These are phyloP conservation scores for Tinea trinotella DNA, from an alignment of 2,888 invertebrate genomes.

Conservation along the genomic window DNA sequence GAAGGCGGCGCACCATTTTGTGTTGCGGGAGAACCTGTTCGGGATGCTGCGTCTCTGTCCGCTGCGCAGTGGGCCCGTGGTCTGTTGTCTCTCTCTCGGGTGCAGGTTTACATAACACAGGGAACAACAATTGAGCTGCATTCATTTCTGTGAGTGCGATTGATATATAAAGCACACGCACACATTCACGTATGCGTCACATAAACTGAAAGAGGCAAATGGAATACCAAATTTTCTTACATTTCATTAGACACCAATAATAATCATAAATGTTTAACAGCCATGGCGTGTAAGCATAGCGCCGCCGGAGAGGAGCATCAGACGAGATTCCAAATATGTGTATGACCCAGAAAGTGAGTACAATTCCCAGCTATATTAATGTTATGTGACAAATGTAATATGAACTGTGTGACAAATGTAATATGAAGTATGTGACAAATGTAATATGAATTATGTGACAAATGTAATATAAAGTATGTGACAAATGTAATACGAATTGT, in stretches of 20 bases:
- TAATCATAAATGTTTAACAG: neutral
- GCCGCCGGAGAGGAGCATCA: conserved; percentile 22
- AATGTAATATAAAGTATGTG: too few species aligned
- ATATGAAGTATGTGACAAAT: too few species aligned
- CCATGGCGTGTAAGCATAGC: conserved; percentile 24
- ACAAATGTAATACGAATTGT: too few species aligned
- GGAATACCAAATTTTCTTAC: too few species aligned
- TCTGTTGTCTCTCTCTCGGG: neutral
- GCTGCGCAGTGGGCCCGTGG: too few species aligned
- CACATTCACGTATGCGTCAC: too few species aligned
- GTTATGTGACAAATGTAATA: neutral
- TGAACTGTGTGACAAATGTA: too few species aligned
- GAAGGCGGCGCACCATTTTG: too few species aligned
- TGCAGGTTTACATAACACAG: neutral
- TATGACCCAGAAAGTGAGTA: conserved; percentile 58
- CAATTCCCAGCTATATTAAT: neutral
- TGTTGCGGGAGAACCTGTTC: neutral
- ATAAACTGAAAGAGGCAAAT: too few species aligned
- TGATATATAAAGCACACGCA: neutral
- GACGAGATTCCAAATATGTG: conserved; percentile 42
- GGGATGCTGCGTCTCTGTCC: neutral
- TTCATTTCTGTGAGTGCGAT: neutral
- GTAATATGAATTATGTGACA: too few species aligned
- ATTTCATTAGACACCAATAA: neutral
- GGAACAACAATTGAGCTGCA: neutral